Conservation (phyloP, 2,888 invertebrate species). For the Eupithecia pulchellata region DNA sequence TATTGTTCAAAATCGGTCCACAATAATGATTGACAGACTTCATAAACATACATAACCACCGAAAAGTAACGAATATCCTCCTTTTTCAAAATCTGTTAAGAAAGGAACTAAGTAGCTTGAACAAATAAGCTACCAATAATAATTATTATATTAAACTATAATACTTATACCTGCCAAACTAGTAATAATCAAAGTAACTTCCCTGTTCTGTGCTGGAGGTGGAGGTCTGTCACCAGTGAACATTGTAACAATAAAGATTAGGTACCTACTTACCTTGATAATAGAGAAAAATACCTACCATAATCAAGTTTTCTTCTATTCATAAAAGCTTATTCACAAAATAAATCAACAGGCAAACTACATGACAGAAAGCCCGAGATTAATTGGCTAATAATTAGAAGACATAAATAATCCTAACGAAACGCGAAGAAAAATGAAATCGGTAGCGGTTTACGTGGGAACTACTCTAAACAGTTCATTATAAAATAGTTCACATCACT, state of each 20-base stretch:
- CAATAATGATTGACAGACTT: too few relatives aligned
- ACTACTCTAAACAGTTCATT: constrained; percentile 37
- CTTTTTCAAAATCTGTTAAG: too few relatives aligned
- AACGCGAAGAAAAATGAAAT: constrained; percentile 37
- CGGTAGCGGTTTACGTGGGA: constrained; percentile 36
- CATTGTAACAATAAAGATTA: not conserved
- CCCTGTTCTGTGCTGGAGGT: not conserved
- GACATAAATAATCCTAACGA: constrained; percentile 23
- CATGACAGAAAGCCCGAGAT: constrained; percentile 6
- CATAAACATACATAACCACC: too few relatives aligned
- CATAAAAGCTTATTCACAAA: not conserved
- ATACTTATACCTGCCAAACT: not conserved
- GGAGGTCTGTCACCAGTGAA: too few relatives aligned
- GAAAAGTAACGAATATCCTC: too few relatives aligned
- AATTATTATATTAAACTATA: too few relatives aligned
- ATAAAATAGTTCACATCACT: constrained; percentile 40
- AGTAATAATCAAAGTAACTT: too few relatives aligned
- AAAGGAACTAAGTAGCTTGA: too few relatives aligned
- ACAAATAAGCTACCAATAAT: too few relatives aligned
- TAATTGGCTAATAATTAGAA: constrained; percentile 23
- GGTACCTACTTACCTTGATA: not conserved
- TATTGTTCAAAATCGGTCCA: too few relatives aligned
- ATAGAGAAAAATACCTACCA: not conserved
- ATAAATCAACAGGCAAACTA: constrained; percentile 11
- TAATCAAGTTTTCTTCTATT: not conserved